Percentiles rank a stretch among this genome's conserved stretches.
phyloP scores from a whole-genome alignment of 1,140 invertebrate species.

The Armadillidium nasatum region DNA sequence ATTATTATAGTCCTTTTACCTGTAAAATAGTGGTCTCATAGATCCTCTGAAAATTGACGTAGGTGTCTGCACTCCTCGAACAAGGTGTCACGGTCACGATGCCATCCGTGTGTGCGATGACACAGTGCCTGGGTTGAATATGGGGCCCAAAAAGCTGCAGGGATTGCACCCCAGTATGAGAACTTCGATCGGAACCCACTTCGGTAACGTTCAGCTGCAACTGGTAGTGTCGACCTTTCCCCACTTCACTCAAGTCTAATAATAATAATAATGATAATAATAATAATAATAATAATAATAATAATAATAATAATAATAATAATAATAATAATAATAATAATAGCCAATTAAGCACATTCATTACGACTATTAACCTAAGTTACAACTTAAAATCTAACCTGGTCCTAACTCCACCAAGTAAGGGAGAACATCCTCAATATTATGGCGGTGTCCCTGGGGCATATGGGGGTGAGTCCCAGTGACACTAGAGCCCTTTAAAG shows the following conservation, averaged over 20 bases:
- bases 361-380: too few relatives aligned
- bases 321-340: too few relatives aligned
- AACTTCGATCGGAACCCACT: constrained; percentile 62
- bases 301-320: too few relatives aligned
- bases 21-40: constrained; percentile 87
- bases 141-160: constrained; percentile 63
- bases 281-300: too few relatives aligned
- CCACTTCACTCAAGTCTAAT: constrained; percentile 46
- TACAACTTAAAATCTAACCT: too few relatives aligned
- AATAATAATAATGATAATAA: background rate
- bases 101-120: constrained; percentile 82
- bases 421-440: constrained; percentile 51
- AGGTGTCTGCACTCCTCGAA: constrained; percentile 85
- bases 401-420: constrained; percentile 61
- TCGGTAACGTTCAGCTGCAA: constrained; percentile 67
- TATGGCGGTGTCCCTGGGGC: constrained; percentile 32
- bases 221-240: constrained; percentile 54
- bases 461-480: constrained; percentile 45
- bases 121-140: constrained; percentile 87
- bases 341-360: too few relatives aligned
- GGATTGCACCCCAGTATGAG: constrained; percentile 50
- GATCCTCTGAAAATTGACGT: constrained; percentile 86
- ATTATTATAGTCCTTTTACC: constrained; percentile 47
- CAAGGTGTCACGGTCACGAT: constrained; percentile 90
- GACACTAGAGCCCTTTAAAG: constrained; percentile 52